These are phyloP conservation scores for Graphium colonna DNA, from an alignment of 2,888 invertebrate species.

Conservation along the genomic window DNA sequence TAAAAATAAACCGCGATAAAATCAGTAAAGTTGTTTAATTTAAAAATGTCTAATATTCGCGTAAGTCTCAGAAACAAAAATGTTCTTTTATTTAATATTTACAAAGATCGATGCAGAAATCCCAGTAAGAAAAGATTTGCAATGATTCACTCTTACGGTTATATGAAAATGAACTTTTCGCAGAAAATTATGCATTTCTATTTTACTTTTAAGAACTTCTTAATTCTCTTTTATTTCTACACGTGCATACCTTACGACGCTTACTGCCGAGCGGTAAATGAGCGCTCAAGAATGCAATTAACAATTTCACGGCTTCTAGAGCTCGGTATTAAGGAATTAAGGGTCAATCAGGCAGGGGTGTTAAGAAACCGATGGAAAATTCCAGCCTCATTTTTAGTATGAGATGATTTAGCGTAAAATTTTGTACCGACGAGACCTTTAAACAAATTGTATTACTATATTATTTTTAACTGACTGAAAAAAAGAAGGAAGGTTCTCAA, in stretches of 20 bases:
- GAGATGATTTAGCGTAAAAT: neutral
- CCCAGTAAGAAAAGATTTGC: too few relatives aligned
- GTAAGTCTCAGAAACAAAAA: too few relatives aligned
- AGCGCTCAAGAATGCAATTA: slow-evolving; percentile 1
- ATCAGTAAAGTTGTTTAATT: too few relatives aligned
- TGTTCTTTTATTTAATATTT: too few relatives aligned
- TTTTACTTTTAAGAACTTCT: neutral
- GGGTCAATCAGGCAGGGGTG: neutral
- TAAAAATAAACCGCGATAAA: too few relatives aligned
- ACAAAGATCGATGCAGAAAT: too few relatives aligned
- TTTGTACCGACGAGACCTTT: too few relatives aligned
- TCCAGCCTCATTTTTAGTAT: neutral
- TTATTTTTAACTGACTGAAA: neutral
- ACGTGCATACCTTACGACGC: neutral
- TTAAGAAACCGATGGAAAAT: neutral
- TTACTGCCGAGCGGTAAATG: neutral
- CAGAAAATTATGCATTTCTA: neutral
- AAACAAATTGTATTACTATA: neutral
- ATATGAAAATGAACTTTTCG: too few relatives aligned
- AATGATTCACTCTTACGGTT: too few relatives aligned
- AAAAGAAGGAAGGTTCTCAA: too few relatives aligned
- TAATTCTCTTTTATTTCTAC: neutral
- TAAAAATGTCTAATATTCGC: too few relatives aligned
- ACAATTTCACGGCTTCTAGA: neutral
- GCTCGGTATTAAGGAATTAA: neutral